Evolutionary conservation across 2,797 vertebrate genomes (phyloP).

Genomic region (Phataginus tetradactyla): DNA sequence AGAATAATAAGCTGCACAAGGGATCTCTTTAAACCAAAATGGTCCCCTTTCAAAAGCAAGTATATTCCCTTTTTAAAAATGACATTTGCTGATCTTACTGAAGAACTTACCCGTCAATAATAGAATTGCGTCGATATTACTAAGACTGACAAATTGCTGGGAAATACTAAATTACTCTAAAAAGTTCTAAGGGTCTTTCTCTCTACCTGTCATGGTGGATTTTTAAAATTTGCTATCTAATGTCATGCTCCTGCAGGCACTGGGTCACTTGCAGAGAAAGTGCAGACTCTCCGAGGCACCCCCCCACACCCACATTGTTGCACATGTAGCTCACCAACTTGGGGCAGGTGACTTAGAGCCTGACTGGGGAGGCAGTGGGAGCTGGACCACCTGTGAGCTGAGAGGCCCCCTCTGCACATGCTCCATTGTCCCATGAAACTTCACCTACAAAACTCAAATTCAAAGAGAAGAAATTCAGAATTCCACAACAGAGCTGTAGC

Average conservation of each 20-base stretch:
- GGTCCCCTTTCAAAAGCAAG: too few species aligned
- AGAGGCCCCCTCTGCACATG: background rate
- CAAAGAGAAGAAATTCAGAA: background rate
- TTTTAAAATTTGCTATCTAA: background rate
- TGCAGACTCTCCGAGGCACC: background rate
- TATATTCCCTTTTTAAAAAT: background rate
- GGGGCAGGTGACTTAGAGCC: background rate
- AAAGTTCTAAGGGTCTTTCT: background rate
- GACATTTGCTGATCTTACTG: background rate
- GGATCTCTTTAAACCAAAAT: background rate
- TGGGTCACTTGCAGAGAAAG: background rate
- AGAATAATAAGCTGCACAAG: too few species aligned
- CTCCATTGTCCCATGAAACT: background rate
- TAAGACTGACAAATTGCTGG: background rate
- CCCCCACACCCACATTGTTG: rapidly evolving
- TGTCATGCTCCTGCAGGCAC: background rate
- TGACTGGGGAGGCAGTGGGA: background rate
- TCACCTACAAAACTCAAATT: background rate
- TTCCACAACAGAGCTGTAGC: background rate
- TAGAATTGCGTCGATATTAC: background rate
- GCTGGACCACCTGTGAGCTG: background rate
- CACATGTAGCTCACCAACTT: background rate
- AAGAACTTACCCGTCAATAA: background rate
- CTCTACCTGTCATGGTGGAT: rapidly evolving
- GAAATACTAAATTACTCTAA: background rate